Evolutionary conservation across 2,888 invertebrate species (phyloP).

Genomic region (Microctonus brassicae): DNA sequence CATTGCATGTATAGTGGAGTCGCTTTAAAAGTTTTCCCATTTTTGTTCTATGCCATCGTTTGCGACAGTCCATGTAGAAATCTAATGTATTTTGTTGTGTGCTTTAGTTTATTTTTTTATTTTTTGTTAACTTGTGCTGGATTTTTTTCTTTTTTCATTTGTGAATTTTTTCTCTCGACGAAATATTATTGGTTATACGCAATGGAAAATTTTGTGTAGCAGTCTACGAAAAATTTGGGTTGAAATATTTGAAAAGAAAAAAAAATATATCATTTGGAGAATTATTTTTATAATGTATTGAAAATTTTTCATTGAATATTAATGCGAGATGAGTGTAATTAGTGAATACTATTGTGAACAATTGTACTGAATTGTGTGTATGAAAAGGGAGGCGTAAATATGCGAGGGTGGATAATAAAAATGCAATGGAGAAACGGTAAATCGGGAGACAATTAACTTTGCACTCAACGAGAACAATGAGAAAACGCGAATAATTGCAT

Average conservation of each 20-base stretch:
- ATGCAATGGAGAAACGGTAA: neutral
- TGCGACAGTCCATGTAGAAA: neutral
- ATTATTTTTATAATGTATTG: neutral
- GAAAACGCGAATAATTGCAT: neutral
- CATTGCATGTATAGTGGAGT: neutral
- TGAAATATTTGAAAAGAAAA: no score
- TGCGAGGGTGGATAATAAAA: no score
- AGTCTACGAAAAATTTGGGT: no score
- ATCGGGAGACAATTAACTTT: neutral
- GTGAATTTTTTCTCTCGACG: neutral
- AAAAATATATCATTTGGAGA: neutral
- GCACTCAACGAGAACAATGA: neutral
- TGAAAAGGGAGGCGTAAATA: no score
- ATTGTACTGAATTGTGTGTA: neutral
- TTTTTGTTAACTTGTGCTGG: no score
- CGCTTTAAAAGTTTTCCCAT: neutral
- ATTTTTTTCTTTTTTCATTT: neutral
- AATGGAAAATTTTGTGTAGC: no score
- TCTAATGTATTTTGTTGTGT: neutral
- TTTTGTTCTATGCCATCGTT: neutral
- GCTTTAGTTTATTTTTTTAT: neutral
- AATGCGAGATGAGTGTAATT: neutral
- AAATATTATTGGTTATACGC: neutral
- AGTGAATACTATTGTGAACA: neutral
- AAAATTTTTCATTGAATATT: neutral